These are phyloP conservation scores for Microctonus brassicae DNA, from an alignment of 2,888 invertebrate species.

Conservation along the genomic window DNA sequence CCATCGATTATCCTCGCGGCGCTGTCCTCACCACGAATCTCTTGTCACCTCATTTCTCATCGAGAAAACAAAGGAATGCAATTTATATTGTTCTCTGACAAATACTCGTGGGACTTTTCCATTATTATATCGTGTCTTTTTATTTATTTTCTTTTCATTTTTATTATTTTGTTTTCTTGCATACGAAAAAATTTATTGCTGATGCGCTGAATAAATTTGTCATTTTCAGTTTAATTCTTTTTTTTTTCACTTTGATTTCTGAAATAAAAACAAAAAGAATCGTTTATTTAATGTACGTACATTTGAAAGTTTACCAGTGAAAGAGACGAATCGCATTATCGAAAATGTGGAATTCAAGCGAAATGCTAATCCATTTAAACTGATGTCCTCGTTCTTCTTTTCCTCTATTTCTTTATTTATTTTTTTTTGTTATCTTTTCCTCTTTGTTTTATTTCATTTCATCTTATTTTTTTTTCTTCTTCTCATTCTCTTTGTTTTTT, in stretches of 20 bases:
- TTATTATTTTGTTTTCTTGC: slow-evolving; percentile 16
- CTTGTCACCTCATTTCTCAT: slow-evolving; percentile 37
- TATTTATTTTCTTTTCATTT: slow-evolving; percentile 15
- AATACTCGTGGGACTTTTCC: slow-evolving; percentile 15
- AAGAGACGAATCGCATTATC: neutral
- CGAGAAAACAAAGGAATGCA: slow-evolving; percentile 26
- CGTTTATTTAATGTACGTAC: neutral
- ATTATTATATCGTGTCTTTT: slow-evolving; percentile 5
- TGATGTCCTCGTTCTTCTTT: slow-evolving; percentile 3
- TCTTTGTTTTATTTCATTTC: too few relatives aligned
- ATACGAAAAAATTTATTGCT: slow-evolving; percentile 16
- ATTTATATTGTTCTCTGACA: slow-evolving; percentile 28
- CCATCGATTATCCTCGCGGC: slow-evolving; percentile 34
- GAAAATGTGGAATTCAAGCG: slow-evolving; percentile 1
- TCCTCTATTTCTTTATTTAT: slow-evolving; percentile 7
- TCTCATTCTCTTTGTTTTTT: too few relatives aligned
- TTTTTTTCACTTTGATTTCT: neutral
- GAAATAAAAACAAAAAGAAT: neutral
- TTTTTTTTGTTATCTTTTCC: too few relatives aligned
- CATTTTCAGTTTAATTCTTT: neutral
- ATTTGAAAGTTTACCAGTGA: neutral
- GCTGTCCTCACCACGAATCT: slow-evolving; percentile 33
- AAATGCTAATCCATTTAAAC: slow-evolving; percentile 26
- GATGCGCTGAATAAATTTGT: neutral
- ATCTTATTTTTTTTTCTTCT: too few relatives aligned